Percentiles rank a stretch among this genome's conserved stretches.
Evolutionary conservation across 1,140 invertebrate species (phyloP).

Genomic region (Macrocentrus cingulum): DNA sequence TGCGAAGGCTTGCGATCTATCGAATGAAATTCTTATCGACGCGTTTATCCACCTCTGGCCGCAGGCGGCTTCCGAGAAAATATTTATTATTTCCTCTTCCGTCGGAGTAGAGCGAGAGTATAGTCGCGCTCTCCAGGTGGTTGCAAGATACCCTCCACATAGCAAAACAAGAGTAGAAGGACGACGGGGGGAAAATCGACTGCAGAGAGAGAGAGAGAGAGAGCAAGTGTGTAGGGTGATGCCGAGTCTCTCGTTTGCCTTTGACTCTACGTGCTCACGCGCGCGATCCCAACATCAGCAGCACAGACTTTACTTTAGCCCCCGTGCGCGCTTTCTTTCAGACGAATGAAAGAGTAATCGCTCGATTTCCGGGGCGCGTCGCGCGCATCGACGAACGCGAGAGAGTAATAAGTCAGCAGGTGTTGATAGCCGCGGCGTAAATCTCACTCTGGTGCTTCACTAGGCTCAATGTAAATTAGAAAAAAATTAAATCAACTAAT

Average conservation of each 20-base stretch:
- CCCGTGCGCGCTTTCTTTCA: neutral
- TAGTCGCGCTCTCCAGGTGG: conserved; percentile 9
- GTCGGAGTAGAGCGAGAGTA: conserved; percentile 2
- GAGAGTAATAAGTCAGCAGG: no score
- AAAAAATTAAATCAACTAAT: no score
- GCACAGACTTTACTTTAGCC: no score
- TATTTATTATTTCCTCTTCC: conserved; percentile 13
- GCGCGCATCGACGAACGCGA: neutral
- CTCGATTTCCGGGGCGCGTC: neutral
- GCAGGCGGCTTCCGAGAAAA: conserved; percentile 10
- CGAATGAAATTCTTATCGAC: conserved; percentile 24
- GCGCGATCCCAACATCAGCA: no score
- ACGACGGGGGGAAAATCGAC: neutral
- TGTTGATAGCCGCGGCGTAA: no score
- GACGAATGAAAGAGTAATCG: conserved; percentile 2
- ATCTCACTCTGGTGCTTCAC: no score
- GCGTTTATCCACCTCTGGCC: conserved; percentile 9
- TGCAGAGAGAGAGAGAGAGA: neutral
- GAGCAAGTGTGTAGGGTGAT: neutral
- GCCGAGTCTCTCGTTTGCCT: neutral
- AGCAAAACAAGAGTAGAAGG: neutral
- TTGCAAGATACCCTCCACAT: neutral
- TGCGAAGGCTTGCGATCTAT: conserved; percentile 19
- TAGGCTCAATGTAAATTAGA: no score
- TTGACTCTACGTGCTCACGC: neutral